phyloP scores from a whole-genome alignment of 64 coral and sea anemone species.

The Platygyra sinensis region DNA sequence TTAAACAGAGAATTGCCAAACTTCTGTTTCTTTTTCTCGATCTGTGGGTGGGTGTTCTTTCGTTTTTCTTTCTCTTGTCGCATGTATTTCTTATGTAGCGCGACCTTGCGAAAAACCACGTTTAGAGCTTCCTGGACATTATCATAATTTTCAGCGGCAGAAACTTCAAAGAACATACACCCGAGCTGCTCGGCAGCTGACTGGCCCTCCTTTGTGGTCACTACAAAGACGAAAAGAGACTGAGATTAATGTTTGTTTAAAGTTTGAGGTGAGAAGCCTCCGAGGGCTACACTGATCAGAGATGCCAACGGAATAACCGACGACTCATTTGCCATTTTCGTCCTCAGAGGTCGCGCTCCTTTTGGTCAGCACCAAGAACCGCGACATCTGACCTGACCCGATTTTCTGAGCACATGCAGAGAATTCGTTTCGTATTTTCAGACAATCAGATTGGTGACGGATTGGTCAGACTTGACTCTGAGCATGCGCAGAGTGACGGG shows the following conservation, averaged over 20 bases:
- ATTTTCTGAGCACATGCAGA: too few relatives aligned
- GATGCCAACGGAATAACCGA: not conserved
- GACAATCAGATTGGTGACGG: too few relatives aligned
- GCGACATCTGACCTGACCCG: too few relatives aligned
- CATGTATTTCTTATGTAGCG: conserved; percentile 77
- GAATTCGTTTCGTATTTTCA: too few relatives aligned
- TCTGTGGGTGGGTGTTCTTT: conserved; percentile 44
- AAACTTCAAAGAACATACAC: conserved; percentile 97
- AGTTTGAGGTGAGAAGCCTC: not conserved
- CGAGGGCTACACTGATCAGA: not conserved
- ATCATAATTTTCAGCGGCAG: conserved; percentile 90
- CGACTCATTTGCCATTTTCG: not conserved
- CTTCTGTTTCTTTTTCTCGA: conserved; percentile 82
- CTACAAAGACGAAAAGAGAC: conserved; percentile 39
- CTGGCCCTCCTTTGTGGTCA: conserved; percentile 80
- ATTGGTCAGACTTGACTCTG: too few relatives aligned
- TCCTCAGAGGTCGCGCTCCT: too few relatives aligned
- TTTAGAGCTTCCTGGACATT: conserved; percentile 92
- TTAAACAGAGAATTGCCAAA: conserved; percentile 94
- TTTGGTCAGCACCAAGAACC: too few relatives aligned
- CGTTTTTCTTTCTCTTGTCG: conserved; percentile 70
- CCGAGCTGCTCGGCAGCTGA: conserved; percentile 90
- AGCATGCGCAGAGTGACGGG: too few relatives aligned
- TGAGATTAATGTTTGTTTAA: not conserved
- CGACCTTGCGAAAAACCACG: conserved; percentile 81